phyloP scores from a whole-genome alignment of 2,888 invertebrate genomes.

The Campoplex nolae region DNA sequence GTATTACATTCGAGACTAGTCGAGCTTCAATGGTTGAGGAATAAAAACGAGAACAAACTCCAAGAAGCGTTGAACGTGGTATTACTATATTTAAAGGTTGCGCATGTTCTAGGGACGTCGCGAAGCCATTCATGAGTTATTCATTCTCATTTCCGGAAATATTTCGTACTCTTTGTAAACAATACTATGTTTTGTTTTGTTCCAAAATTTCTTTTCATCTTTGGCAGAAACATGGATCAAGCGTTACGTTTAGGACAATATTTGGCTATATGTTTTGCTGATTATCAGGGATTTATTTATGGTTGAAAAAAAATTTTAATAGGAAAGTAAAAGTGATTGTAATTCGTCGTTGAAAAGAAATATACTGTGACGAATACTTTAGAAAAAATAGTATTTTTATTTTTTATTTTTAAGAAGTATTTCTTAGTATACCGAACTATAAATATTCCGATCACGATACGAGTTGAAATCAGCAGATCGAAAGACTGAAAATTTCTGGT shows the following conservation, averaged over 20 bases:
- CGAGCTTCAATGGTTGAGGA: neutral
- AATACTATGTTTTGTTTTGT: neutral
- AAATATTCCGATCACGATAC: too few species aligned
- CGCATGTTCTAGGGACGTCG: neutral
- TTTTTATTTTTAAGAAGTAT: too few species aligned
- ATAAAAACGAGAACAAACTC: constrained; percentile 37
- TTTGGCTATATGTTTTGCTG: too few species aligned
- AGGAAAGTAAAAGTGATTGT: too few species aligned
- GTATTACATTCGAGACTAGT: neutral
- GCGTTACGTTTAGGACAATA: too few species aligned
- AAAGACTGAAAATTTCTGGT: neutral
- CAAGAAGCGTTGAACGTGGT: constrained; percentile 28
- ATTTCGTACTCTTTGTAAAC: constrained; percentile 1
- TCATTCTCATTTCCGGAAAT: constrained; percentile 40
- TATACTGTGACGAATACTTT: too few species aligned
- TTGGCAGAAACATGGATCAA: neutral
- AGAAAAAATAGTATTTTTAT: too few species aligned
- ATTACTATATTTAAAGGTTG: constrained; percentile 45
- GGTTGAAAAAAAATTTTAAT: too few species aligned
- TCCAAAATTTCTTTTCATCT: neutral
- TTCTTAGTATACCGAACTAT: too few species aligned
- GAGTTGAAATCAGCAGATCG: neutral
- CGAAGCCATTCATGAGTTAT: constrained; percentile 50
- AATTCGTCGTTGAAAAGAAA: too few species aligned
- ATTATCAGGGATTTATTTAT: too few species aligned